These are phyloP conservation scores for Manacus vitellinus DNA, from an alignment of 2,113 vertebrate genomes.

Conservation along the genomic window DNA sequence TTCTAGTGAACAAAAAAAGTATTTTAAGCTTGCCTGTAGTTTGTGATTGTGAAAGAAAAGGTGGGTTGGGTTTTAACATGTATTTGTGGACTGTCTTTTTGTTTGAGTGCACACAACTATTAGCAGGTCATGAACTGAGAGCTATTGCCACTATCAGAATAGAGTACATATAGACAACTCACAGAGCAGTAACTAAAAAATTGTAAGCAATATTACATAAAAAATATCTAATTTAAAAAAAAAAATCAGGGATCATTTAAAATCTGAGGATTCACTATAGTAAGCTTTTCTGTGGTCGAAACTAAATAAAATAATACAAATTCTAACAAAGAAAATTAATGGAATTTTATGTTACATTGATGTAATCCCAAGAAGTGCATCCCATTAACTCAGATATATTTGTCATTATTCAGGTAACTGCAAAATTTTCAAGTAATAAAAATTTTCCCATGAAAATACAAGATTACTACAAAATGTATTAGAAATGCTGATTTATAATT, in stretches of 20 bases:
- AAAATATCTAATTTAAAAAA: background rate
- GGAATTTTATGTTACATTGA: background rate
- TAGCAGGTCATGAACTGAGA: background rate
- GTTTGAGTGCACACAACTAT: background rate
- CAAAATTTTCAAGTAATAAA: background rate
- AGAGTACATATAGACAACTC: background rate
- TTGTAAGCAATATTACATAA: background rate
- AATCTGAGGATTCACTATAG: background rate
- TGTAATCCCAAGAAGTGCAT: background rate
- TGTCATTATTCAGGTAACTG: background rate
- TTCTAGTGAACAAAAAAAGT: background rate
- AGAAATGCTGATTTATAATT: background rate
- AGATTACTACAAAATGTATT: background rate
- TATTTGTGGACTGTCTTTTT: background rate
- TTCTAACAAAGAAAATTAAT: background rate
- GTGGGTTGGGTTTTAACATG: background rate
- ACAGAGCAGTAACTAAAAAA: background rate
- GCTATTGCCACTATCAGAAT: background rate
- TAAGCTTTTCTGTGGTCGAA: background rate
- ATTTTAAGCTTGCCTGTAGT: background rate
- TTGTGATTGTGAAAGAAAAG: background rate
- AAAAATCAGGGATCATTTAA: background rate
- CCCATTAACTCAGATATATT: background rate
- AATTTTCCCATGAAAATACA: background rate
- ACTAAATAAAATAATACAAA: background rate